phyloP scores from a whole-genome alignment of 2,797 vertebrate species.

The Sorex maritimensis region DNA sequence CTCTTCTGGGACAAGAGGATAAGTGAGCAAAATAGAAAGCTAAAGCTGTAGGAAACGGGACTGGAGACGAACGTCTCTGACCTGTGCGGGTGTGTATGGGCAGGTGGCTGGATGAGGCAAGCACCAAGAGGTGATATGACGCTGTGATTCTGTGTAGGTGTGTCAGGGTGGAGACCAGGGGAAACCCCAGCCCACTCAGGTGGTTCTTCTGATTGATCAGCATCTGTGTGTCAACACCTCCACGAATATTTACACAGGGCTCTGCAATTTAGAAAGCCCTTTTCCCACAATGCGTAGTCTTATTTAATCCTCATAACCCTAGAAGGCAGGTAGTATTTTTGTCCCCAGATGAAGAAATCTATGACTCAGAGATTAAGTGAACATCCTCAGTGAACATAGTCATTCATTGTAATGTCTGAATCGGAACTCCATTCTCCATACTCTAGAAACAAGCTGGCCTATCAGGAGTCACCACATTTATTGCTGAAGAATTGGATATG shows the following conservation, averaged over 20 bases:
- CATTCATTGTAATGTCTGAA: background rate
- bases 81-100: background rate
- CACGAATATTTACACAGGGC: conserved; percentile 41
- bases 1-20: background rate
- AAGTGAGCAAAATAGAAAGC: conserved; percentile 11
- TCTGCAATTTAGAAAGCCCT: conserved; percentile 61
- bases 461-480: background rate
- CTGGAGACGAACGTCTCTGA: background rate
- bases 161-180: background rate
- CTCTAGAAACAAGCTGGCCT: background rate
- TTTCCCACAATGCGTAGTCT: conserved; percentile 29
- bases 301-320: conserved; percentile 26
- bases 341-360: conserved; percentile 43
- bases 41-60: background rate
- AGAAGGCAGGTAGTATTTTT: background rate
- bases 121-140: background rate
- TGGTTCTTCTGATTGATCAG: conserved; percentile 48
- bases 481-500: background rate
- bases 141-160: background rate
- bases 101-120: conserved; percentile 43
- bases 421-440: background rate
- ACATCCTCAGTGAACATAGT: background rate
- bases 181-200: conserved; percentile 18
- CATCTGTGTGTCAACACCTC: conserved; percentile 47
- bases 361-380: conserved; percentile 57